Evolutionary conservation across 2,888 invertebrate genomes (phyloP).

Genomic region (Pseudolycoriella hygida): DNA sequence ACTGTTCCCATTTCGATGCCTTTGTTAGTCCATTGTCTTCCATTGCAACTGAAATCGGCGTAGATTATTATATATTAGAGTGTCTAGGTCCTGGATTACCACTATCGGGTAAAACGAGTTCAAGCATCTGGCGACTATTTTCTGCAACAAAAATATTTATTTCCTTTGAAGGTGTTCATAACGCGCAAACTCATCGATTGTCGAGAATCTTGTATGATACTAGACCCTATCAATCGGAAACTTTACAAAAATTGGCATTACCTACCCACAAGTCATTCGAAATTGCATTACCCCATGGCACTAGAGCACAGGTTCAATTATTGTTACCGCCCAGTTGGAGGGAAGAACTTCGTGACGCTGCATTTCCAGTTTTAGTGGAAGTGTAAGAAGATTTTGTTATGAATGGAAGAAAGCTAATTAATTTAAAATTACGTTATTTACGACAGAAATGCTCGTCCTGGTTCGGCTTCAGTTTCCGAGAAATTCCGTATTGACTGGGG

Average conservation of each 20-base stretch:
- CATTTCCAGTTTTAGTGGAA: constrained; percentile 75
- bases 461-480: constrained; percentile 78
- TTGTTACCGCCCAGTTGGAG: constrained; percentile 78
- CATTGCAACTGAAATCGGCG: constrained; percentile 23
- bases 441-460: constrained; percentile 81
- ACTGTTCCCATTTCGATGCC: constrained; percentile 75
- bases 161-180: not conserved
- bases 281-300: constrained; percentile 71
- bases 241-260: constrained; percentile 59
- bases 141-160: not conserved
- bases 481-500: constrained; percentile 80
- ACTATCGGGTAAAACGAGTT: constrained; percentile 36
- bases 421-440: too few relatives aligned
- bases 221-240: constrained; percentile 42
- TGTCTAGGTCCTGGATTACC: constrained; percentile 89
- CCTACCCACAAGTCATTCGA: constrained; percentile 69
- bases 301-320: constrained; percentile 73
- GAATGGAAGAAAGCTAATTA: too few relatives aligned
- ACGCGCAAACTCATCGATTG: constrained; percentile 43
- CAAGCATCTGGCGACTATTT: not conserved
- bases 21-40: constrained; percentile 41
- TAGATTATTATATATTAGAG: constrained; percentile 53
- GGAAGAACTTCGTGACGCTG: constrained; percentile 68
- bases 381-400: constrained; percentile 43
- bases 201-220: constrained; percentile 61